A percentile compares a stretch with the other conserved stretches of the same genome.
Conservation (phyloP, 2,888 invertebrate species). For the Athalia cordata region DNA sequence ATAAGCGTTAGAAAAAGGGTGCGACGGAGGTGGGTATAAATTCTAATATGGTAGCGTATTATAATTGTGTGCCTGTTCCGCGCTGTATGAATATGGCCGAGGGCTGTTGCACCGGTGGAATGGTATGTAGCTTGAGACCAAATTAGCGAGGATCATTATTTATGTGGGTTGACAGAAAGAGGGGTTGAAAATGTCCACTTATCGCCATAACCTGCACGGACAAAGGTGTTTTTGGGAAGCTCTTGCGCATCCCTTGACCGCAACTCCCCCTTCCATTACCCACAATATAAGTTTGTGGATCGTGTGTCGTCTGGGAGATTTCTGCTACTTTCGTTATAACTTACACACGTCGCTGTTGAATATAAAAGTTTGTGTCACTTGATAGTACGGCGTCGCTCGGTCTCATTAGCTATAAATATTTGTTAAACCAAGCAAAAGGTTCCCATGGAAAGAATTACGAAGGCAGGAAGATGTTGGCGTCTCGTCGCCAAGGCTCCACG, state of each 20-base stretch:
- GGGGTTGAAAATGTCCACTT: slow-evolving; percentile 67
- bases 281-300: too few relatives aligned
- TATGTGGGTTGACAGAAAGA: slow-evolving; percentile 66
- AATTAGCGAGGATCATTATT: slow-evolving; percentile 74
- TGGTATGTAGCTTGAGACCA: slow-evolving; percentile 54
- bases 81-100: slow-evolving; percentile 53
- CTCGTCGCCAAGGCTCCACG: neutral
- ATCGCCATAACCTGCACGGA: slow-evolving; percentile 32
- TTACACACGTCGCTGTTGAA: too few relatives aligned
- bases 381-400: neutral
- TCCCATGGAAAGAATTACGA: slow-evolving; percentile 22
- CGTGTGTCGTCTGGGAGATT: too few relatives aligned
- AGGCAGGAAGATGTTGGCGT: slow-evolving; percentile 30
- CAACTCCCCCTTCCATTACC: neutral
- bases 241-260: slow-evolving; percentile 10
- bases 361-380: neutral
- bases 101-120: slow-evolving; percentile 54
- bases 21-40: slow-evolving; percentile 68
- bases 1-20: slow-evolving; percentile 71
- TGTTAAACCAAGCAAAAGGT: slow-evolving; percentile 16
- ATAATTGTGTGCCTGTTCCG: slow-evolving; percentile 69
- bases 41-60: slow-evolving; percentile 71
- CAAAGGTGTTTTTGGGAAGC: neutral
- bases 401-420: slow-evolving; percentile 29
- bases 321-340: too few relatives aligned